Base-by-base conservation (phyloP, 2,888 invertebrate species). In the Merodon equestris region DNA sequence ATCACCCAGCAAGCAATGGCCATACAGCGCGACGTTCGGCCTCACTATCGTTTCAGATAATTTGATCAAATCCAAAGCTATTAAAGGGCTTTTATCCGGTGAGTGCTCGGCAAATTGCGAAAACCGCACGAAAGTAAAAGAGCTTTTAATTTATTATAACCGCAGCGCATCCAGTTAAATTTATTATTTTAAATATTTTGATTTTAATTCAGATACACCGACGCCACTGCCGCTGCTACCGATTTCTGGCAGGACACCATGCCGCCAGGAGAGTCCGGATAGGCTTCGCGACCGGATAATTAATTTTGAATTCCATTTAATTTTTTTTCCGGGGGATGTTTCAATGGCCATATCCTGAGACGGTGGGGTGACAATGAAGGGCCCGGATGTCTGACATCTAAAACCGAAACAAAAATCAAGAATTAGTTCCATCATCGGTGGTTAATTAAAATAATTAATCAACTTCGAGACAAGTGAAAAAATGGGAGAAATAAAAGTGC, bases 131-230 rank as follows among this genome's bases (percentile, higher is more conserved):
- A 81, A 81, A 75, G 81, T 75, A 81, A 81, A 75, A 81, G 74
- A 81, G 75, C 81, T 75, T 81, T 79, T 71, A 81, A 81, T 81
- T 81, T 81, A 81, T 81, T 81, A 81, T 75, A 66, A 81, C 81
- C 81, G 81, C 81, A 81, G 47, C 81, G 60, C 70, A 68, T 75
- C 81, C 66, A 75, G 75, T 81, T 81, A 75, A 70, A 81, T 81
- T 81, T 81, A 81, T 81, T 40, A 40, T 40, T 10, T 40, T 74
- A 73, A 73, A 73, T 73, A 79, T 79, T 79, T 79, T 79, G 70
- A 75, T 75, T 81, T 81, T 75, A 81, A 81, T 70, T 66, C 75
- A 75, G 75, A 66, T 81, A 50, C 51, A 45, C 19, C 7, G 0
- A 27, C 10, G 10, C 47, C 27, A 34, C 17, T 18, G 60, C 42